Conservation (phyloP, 2,888 invertebrate species). For the Cistogaster globosa region DNA sequence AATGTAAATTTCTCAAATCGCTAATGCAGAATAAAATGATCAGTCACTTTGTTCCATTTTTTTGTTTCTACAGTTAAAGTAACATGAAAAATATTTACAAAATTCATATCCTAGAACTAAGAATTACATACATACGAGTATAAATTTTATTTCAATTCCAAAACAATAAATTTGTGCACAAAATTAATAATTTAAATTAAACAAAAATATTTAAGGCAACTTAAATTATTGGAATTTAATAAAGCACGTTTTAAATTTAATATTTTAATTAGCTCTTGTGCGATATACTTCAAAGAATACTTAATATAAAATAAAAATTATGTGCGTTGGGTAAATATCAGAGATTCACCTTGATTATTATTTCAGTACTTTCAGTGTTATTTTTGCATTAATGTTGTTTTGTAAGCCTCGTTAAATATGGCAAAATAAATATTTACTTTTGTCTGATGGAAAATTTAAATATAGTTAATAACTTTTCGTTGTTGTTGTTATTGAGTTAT, state of each 20-base stretch:
- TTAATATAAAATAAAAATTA: background rate
- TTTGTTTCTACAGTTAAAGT: too few relatives aligned
- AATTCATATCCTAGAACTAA: too few relatives aligned
- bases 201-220: background rate
- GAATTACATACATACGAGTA: too few relatives aligned
- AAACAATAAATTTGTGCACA: too few relatives aligned
- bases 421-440: constrained; percentile 64
- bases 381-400: constrained; percentile 21
- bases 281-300: background rate
- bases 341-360: constrained; percentile 23
- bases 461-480: background rate
- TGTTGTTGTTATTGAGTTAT: constrained; percentile 9
- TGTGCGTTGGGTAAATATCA: background rate
- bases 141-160: too few relatives aligned
- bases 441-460: constrained; percentile 48
- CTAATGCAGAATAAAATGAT: too few relatives aligned
- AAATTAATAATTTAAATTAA: background rate
- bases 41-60: too few relatives aligned
- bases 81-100: too few relatives aligned
- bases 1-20: too few relatives aligned
- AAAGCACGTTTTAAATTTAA: background rate
- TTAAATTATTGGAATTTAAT: background rate
- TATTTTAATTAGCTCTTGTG: constrained; percentile 27
- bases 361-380: background rate
- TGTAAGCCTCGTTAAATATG: constrained; percentile 47